Evolutionary conservation across 2,888 invertebrate genomes (phyloP).

Genomic region (Scaptomyza polygonia): DNA sequence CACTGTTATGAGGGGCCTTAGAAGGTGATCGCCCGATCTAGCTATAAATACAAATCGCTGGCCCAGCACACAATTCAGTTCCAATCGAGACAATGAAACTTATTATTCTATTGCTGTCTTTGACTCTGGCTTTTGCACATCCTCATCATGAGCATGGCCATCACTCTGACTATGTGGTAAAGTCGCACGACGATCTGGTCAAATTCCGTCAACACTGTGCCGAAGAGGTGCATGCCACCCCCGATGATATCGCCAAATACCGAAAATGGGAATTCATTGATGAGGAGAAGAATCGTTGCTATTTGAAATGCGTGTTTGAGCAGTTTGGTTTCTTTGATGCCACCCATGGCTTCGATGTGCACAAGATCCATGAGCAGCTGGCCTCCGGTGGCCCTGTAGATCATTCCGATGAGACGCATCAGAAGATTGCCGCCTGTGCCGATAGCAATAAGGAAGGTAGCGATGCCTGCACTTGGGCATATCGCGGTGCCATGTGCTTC

Average conservation of each 20-base stretch:
- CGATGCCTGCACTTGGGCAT: conserved; percentile 81
- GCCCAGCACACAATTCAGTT: conserved; percentile 50
- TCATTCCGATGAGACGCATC: conserved; percentile 77
- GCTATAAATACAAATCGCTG: conserved; percentile 57
- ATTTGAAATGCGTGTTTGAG: conserved; percentile 82
- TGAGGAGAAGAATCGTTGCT: conserved; percentile 81
- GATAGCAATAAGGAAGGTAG: conserved; percentile 76
- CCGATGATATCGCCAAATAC: conserved; percentile 78
- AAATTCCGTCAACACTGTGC: conserved; percentile 75
- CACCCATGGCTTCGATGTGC: conserved; percentile 79
- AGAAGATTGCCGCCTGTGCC: conserved; percentile 79
- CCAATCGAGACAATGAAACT: conserved; percentile 55
- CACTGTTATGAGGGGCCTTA: conserved; percentile 33
- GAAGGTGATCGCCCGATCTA: conserved; percentile 33
- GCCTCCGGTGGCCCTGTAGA: conserved; percentile 68
- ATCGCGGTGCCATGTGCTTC: conserved; percentile 82
- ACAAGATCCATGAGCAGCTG: conserved; percentile 82
- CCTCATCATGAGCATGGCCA: conserved; percentile 60
- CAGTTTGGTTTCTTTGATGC: conserved; percentile 82
- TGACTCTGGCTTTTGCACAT: conserved; percentile 52
- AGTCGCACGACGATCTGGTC: conserved; percentile 79
- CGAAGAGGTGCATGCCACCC: conserved; percentile 65
- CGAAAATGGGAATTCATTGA: conserved; percentile 81
- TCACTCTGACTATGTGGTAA: conserved; percentile 74
- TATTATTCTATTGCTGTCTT: conserved; percentile 44